Evolutionary conservation across 2,888 invertebrate species (phyloP), one percentile per base, ranked within the genome.

Genomic region (Drosophila paranaensis): DNA sequence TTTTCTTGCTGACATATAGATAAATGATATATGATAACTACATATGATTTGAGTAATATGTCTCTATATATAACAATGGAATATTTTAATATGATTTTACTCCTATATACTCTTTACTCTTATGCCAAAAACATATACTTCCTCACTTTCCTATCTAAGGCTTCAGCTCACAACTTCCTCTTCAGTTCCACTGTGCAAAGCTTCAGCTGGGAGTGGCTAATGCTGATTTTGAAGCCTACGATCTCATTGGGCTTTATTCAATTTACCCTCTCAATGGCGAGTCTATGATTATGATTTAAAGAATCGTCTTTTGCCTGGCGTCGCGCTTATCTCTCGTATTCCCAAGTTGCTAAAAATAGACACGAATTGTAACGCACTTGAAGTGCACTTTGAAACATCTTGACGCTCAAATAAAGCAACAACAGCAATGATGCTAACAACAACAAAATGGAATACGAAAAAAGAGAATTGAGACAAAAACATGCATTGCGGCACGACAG

Each of bases 331-430:
- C 71, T 69, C 43, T 50, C 54, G 40, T 84, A 88, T 85, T 85
- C 84, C 88, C 84, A 85, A 81, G 84, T 68, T 64, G 8, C 88
- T 85, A 74, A 85, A 87, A 82, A 85, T 85, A 84, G 85, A 74
- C 67, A 33, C 61, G 69, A 81, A 74, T 79, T 84, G 81, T 77
- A 82, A 58, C 86, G 88, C 81, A 85, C 86, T 85, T 85, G 81
- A 85, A 88, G 79, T 86, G 86, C 88, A 88, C 85, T 88, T 73
- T 80, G 73, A 74, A 85, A 88, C 75, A 86, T 88, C 83, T 85
- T 84, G 79, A 85, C 72, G 71, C 70, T 74, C 54, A 74, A 87
- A 81, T 74, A 84, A 80, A 72, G 60, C 16, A 75, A 66, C 58
- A 77, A 64, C 62, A 77, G 62, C 62, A 63, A 70, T 27, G 3